Evolutionary conservation across 2,888 invertebrate species (phyloP).

Genomic region (Dermolepida albohirtum): DNA sequence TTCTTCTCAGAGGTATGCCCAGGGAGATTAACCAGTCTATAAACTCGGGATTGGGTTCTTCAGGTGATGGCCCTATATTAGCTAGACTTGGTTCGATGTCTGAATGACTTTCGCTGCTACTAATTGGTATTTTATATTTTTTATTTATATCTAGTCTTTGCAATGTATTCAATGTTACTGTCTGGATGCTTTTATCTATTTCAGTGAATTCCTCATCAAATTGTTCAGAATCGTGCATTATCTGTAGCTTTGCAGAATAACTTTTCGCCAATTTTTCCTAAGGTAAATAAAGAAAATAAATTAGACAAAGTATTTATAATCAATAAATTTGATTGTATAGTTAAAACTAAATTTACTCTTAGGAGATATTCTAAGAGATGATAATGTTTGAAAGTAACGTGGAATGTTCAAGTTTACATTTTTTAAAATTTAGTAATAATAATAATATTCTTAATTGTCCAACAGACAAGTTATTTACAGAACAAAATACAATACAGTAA

Average conservation of each 20-base stretch:
- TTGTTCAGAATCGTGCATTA: not conserved
- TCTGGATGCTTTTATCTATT: not conserved
- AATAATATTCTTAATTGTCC: too few relatives aligned
- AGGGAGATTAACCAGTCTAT: slow-evolving; percentile 13
- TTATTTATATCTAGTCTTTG: not conserved
- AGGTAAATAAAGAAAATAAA: not conserved
- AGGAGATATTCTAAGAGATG: too few relatives aligned
- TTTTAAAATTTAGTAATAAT: too few relatives aligned
- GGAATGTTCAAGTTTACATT: too few relatives aligned
- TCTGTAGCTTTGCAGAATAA: not conserved
- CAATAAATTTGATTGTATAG: too few relatives aligned
- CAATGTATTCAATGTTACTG: slow-evolving; percentile 3
- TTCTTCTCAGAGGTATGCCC: slow-evolving; percentile 22
- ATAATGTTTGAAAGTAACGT: too few relatives aligned
- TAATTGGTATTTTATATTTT: slow-evolving; percentile 8
- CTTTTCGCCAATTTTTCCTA: not conserved
- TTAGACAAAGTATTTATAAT: not conserved
- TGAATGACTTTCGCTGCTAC: slow-evolving; percentile 2
- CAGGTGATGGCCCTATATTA: slow-evolving; percentile 2
- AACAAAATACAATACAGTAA: too few relatives aligned
- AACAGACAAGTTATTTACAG: too few relatives aligned
- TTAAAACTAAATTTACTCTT: too few relatives aligned
- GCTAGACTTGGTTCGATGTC: slow-evolving; percentile 17
- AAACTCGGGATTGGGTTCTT: slow-evolving; percentile 17
- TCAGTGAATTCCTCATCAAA: not conserved